These are phyloP conservation scores for Melieria picta DNA, from an alignment of 2,888 invertebrate genomes.

Conservation along the genomic window DNA sequence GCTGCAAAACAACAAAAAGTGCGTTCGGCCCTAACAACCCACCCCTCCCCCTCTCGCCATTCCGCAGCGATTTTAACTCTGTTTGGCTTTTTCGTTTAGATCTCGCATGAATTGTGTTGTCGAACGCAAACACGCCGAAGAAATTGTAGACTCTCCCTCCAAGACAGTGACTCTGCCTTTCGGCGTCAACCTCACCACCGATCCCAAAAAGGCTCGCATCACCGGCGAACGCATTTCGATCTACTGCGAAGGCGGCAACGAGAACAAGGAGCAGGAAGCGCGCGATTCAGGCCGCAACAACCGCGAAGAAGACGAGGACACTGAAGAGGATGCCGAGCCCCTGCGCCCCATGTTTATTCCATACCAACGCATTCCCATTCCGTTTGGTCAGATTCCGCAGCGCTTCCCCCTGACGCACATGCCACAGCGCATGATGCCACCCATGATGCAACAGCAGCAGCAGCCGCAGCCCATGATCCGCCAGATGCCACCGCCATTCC, in stretches of 20 bases:
- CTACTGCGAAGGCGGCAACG: constrained; percentile 82
- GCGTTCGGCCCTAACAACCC: constrained; percentile 30
- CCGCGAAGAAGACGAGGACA: constrained; percentile 57
- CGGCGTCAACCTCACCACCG: constrained; percentile 76
- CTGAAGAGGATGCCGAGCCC: constrained; percentile 62
- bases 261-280: constrained; percentile 52
- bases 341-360: constrained; percentile 66
- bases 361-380: constrained; percentile 67
- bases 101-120: constrained; percentile 92
- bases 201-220: constrained; percentile 76
- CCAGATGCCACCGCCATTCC: constrained; percentile 63
- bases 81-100: constrained; percentile 58
- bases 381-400: constrained; percentile 68
- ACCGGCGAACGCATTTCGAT: constrained; percentile 89
- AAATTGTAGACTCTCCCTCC: constrained; percentile 80
- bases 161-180: constrained; percentile 74
- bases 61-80: not conserved
- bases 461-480: constrained; percentile 59
- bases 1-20: constrained; percentile 77
- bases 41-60: not conserved
- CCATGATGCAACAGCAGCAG: constrained; percentile 55
- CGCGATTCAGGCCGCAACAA: constrained; percentile 47
- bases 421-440: constrained; percentile 63
- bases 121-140: constrained; percentile 85
- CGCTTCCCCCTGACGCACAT: constrained; percentile 70